Evolutionary conservation across 2,797 vertebrate genomes (phyloP).

Genomic region (Sebastes variabilis): DNA sequence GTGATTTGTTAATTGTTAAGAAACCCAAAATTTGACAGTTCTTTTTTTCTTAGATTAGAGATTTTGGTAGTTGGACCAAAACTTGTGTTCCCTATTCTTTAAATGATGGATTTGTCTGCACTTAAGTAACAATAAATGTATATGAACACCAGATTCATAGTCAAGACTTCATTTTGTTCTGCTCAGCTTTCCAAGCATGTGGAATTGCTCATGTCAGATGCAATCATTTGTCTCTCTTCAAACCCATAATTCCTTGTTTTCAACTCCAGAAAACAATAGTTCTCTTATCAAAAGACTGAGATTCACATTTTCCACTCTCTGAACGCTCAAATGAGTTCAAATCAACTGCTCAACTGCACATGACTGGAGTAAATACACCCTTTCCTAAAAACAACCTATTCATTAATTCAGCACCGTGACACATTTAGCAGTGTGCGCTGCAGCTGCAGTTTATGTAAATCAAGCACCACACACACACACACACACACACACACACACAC

Average conservation of each 20-base stretch:
- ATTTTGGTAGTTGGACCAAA: neutral
- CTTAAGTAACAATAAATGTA: neutral
- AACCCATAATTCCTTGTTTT: neutral
- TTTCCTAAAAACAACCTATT: constrained; percentile 5
- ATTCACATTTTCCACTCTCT: neutral
- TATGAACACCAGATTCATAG: too few species aligned
- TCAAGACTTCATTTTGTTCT: neutral
- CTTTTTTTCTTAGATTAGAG: neutral
- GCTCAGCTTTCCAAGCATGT: neutral
- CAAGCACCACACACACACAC: constrained; percentile 75
- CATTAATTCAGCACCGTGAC: constrained; percentile 20
- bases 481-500: constrained; percentile 90
- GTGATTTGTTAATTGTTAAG: too few species aligned
- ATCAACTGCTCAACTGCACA: neutral
- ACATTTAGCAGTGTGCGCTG: neutral
- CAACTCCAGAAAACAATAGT: neutral
- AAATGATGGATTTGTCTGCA: neutral
- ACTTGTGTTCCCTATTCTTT: neutral
- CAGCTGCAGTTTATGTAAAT: constrained; percentile 37
- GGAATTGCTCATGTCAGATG: neutral
- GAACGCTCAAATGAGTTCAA: neutral
- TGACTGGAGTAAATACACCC: constrained; percentile 8
- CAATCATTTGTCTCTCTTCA: neutral
- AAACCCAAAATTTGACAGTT: neutral
- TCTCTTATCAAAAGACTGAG: neutral